phyloP scores from a whole-genome alignment of 1,140 invertebrate species.

The Nasonia longicornis region DNA sequence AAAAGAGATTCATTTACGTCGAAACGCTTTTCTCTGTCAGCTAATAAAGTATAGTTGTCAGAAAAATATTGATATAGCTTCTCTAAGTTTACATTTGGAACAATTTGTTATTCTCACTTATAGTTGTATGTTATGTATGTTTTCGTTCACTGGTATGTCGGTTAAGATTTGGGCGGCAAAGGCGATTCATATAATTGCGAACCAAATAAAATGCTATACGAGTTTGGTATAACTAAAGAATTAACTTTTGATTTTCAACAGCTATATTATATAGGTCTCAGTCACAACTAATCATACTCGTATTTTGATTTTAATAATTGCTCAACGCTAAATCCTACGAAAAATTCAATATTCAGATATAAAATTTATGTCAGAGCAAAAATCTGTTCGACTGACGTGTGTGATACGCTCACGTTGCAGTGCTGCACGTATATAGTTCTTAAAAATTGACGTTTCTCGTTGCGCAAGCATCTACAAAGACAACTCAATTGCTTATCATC shows the following conservation, averaged over 20 bases:
- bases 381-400: no score
- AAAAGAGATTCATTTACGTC: conserved; percentile 13
- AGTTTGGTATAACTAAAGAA: not conserved
- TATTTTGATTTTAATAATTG: not conserved
- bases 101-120: not conserved
- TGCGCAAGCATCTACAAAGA: not conserved
- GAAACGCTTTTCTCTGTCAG: not conserved
- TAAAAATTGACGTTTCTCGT: not conserved
- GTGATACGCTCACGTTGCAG: no score
- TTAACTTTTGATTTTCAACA: not conserved
- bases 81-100: conserved; percentile 8
- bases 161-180: not conserved
- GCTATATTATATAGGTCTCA: not conserved
- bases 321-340: not conserved
- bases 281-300: not conserved
- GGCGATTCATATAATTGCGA: not conserved
- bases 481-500: not conserved
- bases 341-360: not conserved
- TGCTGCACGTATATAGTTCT: not conserved
- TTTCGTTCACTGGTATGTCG: not conserved
- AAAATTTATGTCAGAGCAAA: not conserved
- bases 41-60: not conserved
- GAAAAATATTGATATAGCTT: conserved; percentile 8
- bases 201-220: not conserved
- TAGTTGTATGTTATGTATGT: not conserved